Evolutionary conservation across 1,140 invertebrate species (phyloP), one percentile per base, ranked within the genome.

Genomic region (Hylyphantes graminicola): DNA sequence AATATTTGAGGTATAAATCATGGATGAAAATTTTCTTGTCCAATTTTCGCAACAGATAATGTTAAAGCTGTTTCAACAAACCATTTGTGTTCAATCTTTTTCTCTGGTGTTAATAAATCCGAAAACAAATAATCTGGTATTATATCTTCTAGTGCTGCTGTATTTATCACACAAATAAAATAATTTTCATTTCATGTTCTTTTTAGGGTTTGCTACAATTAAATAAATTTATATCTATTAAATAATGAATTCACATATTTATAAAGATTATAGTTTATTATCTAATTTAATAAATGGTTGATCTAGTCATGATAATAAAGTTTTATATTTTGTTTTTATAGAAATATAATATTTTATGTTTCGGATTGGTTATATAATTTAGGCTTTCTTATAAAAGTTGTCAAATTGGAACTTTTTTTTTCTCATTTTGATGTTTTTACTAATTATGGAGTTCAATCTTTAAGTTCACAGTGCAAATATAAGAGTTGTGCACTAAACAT

Each of bases 161-260:
- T 35, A 35, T 35, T 35, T 35, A 35, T 35, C 35, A 35, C 35
- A 35, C n/a, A 5, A 35, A 35, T 35, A 35, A 35, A 35, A 35
- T 35, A 35, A n/a, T 35, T 61, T 61, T 61, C 17, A 61, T 61
- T 61, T 61, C 6, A 61, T 61, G 12, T 61, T 61, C 57, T 2
- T 70, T 68, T 68, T 82, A n/a, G n/a, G 21, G 51, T 10, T 82
- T n/a, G 48, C 50, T n/a, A 61, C 50, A 50, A 74, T 17, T n/a
- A 74, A 73, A 55, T 82, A 82, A 61, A 74, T 82, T 82, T 82
- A 55, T 82, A 82, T 65, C 50, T 59, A 17, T 11, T 12, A 77
- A 65, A 65, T 51, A 53, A 11, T 65, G n/a, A n/a, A n/a, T 35
- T 65, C 59, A 57, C 74, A 55, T 57, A 19, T 54, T 73, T 73